Base-by-base conservation (phyloP, 2,888 invertebrate genomes). In the Ormyrus thymus region DNA sequence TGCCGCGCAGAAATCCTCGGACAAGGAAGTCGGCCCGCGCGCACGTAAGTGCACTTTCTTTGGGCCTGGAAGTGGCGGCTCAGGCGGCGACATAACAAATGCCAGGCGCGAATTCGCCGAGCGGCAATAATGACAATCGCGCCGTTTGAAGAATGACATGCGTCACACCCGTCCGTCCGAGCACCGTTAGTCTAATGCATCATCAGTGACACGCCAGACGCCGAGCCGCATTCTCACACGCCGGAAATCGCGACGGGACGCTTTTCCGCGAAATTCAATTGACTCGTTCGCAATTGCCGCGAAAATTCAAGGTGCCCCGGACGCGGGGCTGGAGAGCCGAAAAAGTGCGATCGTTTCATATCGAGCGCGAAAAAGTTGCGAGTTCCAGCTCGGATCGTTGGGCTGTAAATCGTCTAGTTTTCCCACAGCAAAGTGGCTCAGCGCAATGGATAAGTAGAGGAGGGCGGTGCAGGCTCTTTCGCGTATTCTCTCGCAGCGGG, bases 121-220 rank as follows among this genome's bases (percentile, higher is more conserved):
- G 29, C 46, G 43, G 76, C 70, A 82, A 81, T 83, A 83, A 83
- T 83, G 83, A 83, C 82, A 82, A 83, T 83, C 78, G 81, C 81
- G 79, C 81, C 82, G 82, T 82, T 81, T 81, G 73, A 78, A 80
- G 83, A 83, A 81, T 76, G 81, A 80, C 81, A 81, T 76, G 78
- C 82, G 81, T 71, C 81, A 83, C 82, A 72, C 77, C 75, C 78
- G 73, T 76, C 82, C 68, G 69, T 48, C 58, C 9, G 64, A 76
- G 79, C 76, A 83, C 84, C 83, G 84, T 84, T 84, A 84, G 70
- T 53, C 77, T 78, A 80, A 82, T 82, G 82, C 82, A 82, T 83
- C 84, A 81, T 81, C 81, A 79, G 82, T 29, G 48, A 6, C 7
- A 13, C 62, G 43, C 43, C 48, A 62, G 53, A 56, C 66, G 53